Conservation (phyloP, 2,888 invertebrate species). For the Scelioninae gen. 2 region DNA sequence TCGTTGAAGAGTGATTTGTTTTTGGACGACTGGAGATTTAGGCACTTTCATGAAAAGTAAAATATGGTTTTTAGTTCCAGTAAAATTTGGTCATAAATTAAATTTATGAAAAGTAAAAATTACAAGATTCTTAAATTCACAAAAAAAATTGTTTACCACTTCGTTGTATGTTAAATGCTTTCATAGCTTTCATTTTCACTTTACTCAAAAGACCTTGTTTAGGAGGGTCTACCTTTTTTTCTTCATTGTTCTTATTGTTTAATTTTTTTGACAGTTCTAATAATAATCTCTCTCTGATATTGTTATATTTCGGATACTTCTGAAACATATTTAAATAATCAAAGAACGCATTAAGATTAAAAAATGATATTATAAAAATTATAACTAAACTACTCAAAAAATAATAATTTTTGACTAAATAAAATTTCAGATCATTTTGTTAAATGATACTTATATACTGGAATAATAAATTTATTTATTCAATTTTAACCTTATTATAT, state of each 20-base stretch:
- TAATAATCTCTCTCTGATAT: constrained; percentile 76
- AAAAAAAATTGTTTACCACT: constrained; percentile 53
- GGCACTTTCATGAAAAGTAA: constrained; percentile 26
- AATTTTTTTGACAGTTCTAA: constrained; percentile 75
- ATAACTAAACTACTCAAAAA: too few species aligned
- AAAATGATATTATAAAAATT: background rate
- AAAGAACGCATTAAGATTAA: constrained; percentile 1
- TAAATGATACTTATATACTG: too few species aligned
- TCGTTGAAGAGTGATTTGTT: constrained; percentile 51
- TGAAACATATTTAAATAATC: constrained; percentile 68
- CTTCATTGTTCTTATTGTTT: constrained; percentile 66
- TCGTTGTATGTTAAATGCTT: constrained; percentile 75
- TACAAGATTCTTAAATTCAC: background rate
- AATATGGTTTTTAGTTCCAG: background rate
- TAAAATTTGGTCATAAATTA: too few species aligned
- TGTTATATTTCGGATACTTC: constrained; percentile 77
- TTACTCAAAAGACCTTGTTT: constrained; percentile 76
- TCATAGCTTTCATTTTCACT: constrained; percentile 77
- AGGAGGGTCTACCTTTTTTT: constrained; percentile 65
- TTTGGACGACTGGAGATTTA: constrained; percentile 42
- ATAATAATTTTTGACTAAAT: too few species aligned
- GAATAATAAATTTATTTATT: too few species aligned
- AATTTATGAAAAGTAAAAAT: constrained; percentile 1
- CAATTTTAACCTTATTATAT: too few species aligned
- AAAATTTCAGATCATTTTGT: too few species aligned